Percentiles rank a stretch among this genome's conserved stretches.
Conservation (phyloP, 2,888 invertebrate species). For the Lingula anatina region DNA sequence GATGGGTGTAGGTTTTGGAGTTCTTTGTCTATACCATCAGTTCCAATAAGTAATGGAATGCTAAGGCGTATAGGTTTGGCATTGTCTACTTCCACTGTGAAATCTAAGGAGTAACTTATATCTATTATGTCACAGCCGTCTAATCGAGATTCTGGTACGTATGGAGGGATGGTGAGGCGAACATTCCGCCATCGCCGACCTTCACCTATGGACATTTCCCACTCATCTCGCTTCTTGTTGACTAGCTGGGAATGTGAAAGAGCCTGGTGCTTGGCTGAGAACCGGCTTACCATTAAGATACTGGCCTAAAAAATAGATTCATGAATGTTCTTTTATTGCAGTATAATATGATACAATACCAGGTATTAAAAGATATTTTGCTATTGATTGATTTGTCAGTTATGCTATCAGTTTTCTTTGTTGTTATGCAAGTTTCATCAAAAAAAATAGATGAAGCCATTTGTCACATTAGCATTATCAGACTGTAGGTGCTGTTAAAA, state of each 20-base stretch:
- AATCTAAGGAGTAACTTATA: constrained; percentile 42
- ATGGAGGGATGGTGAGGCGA: constrained; percentile 43
- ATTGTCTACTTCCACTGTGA: constrained; percentile 40
- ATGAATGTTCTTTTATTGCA: no score
- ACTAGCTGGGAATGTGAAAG: constrained; percentile 25
- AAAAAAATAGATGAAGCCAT: no score
- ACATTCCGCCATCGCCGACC: constrained; percentile 46
- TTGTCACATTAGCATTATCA: no score
- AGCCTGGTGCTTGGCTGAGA: constrained; percentile 35
- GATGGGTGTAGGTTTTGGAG: no score
- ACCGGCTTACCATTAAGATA: constrained; percentile 42
- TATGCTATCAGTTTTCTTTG: no score
- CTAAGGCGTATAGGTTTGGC: constrained; percentile 32
- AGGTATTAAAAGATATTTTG: no score
- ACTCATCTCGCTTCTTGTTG: constrained; percentile 46
- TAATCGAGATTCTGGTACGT: constrained; percentile 46
- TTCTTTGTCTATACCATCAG: no score
- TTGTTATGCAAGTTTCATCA: no score
- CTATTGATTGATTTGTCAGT: no score
- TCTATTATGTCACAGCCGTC: constrained; percentile 50
- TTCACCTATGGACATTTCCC: constrained; percentile 39
- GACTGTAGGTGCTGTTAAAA: no score
- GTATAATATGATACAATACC: no score
- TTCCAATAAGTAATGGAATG: constrained; percentile 42
- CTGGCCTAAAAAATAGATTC: no score